Evolutionary conservation across 2,888 invertebrate genomes (phyloP), one percentile per base, ranked within the genome.

Genomic region (Julus scanicus): DNA sequence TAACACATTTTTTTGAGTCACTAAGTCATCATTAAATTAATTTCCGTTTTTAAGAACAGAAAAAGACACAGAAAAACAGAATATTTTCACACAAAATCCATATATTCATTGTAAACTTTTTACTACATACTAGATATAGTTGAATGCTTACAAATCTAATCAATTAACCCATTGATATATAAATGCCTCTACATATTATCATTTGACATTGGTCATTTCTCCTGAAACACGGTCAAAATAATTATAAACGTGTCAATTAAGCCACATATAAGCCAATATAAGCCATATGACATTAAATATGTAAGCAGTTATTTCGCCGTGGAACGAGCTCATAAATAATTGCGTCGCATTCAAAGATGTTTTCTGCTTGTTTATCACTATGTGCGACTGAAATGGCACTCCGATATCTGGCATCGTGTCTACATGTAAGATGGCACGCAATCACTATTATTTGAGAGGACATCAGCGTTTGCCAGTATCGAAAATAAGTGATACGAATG

Each of bases 321-420:
- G 37, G 29, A 80, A 80, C 80, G 80, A 80, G 37, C 37, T 80
- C 2, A 80, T 80, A 80, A 80, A 80, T 80, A 80, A 80, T 3
- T 80, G 80, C 13, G 15, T 5, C 37, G 37, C 80, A 11, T 80
- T 37, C 63, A 63, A 63, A 15, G 37, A 13, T 44, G 44, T 80
- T 37, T 37, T 71, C 29, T 80, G 15, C 2, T 15, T 39, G 0
- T 39, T 13, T 80, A 13, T 39, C 80, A 53, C 53, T 53, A 13
- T 29, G 29, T 71, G 20, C 29, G 71, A 29, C 37, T 29, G 80
- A 39, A 13, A 37, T 20, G 8, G 8, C 9, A 20, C 20, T 11
- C 13, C 37, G 20, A 29, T 9, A 71, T 11, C 29, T 5, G 2
- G 1, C 29, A 29, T 29, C 9, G 20, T 29, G 11, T 2, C 71